These are phyloP conservation scores for Lithophane leautieri DNA, from an alignment of 2,888 invertebrate species.

Conservation along the genomic window DNA sequence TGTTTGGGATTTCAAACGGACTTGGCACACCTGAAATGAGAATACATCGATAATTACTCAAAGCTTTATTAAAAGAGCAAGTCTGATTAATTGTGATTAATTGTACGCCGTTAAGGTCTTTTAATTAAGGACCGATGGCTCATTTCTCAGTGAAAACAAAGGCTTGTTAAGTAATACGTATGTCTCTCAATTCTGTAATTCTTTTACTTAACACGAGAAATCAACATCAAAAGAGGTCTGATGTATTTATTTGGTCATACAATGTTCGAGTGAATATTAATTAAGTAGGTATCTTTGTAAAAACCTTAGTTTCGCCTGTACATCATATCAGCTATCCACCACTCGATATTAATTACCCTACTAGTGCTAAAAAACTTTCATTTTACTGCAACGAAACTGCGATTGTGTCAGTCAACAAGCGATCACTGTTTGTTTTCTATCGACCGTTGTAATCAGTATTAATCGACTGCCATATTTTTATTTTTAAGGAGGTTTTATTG, in stretches of 20 bases:
- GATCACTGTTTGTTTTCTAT: conserved; percentile 24
- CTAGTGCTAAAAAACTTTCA: background rate
- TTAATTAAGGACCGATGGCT: conserved; percentile 20
- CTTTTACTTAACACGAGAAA: background rate
- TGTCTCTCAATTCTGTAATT: conserved; percentile 4
- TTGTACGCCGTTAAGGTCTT: conserved; percentile 19
- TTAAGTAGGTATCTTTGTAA: too few relatives aligned
- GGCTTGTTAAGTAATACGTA: conserved; percentile 2
- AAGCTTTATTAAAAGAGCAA: conserved; percentile 33
- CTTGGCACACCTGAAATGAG: conserved; percentile 25
- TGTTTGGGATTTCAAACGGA: conserved; percentile 45
- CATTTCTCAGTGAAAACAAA: conserved; percentile 20
- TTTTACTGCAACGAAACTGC: conserved; percentile 21
- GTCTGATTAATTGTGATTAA: conserved; percentile 22
- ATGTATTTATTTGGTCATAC: background rate
- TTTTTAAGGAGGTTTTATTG: background rate
- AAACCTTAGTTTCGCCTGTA: background rate
- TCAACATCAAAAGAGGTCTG: background rate
- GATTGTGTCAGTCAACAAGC: conserved; percentile 36
- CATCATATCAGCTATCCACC: background rate
- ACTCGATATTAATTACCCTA: conserved; percentile 6
- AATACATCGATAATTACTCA: conserved; percentile 35
- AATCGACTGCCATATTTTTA: conserved; percentile 1
- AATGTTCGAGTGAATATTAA: conserved; percentile 10
- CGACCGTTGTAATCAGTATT: background rate